Evolutionary conservation across 2,888 invertebrate genomes (phyloP), one percentile per base, ranked within the genome.

Genomic region (Electrophaes corylata): DNA sequence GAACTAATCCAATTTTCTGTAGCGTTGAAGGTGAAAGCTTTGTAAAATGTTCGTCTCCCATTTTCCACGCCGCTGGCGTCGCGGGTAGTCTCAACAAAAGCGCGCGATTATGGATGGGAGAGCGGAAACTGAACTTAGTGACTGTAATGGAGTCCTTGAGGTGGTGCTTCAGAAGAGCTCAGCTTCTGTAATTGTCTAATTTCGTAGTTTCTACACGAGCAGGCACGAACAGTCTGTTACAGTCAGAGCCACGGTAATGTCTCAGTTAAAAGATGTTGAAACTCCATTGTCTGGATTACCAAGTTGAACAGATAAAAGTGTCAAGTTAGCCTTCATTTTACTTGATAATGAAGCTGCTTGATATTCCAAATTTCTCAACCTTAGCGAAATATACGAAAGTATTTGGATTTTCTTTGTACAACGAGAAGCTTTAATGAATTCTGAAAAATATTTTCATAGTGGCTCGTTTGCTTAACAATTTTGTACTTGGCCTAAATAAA

Each of bases 61-160:
- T 83, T 81, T 79, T 76, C 76, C 78, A 66, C 69, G 64, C 71
- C 73, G 74, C 70, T 72, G 70, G 65, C 50, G 68, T 52, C 56
- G 69, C 60, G 31, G 39, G 29, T 31, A 40, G 51, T 26, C 47
- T 53, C 49, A 66, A 78, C 73, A 77, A 77, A 76, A 77, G 78
- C 74, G 63, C 60, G 68, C 77, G 74, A 72, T 80, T 77, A 79
- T 71, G 66, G 69, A 65, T 71, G 70, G 67, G 20, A 66, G 64
- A 69, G 67, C 65, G 65, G 60, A 69, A 29, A 16, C 66, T 62
- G 63, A 62, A 40, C 47, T 55, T 51, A 45, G 59, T 29, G 65
- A 67, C 65, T 70, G 69, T 72, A 70, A 72, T 72, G 66, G 66
- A 69, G 66, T 69, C 67, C 60, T 69, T 57, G 43, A 61, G 66